Base-by-base conservation (phyloP, 2,797 vertebrate genomes). In the Balearica regulorum region DNA sequence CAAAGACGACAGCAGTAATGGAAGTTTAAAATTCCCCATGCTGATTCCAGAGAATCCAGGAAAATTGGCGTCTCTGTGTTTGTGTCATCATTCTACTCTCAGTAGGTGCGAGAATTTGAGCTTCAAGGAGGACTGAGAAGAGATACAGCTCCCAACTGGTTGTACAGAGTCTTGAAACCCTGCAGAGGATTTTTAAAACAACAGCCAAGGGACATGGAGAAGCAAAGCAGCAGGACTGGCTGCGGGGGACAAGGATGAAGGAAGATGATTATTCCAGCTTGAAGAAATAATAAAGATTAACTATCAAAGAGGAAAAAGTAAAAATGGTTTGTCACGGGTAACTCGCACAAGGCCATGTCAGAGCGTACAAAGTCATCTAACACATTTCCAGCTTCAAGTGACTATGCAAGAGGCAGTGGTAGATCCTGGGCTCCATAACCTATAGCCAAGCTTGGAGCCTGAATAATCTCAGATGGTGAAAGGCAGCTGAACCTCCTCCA, bases 171-270 rank as follows among this genome's bases (percentile, higher is more conserved):
- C 48, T 55, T 68, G 70, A 85, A 92, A 77, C 13, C 77, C 49
- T 89, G 6, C 73, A 78, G 64, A 80, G 37, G 33, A 53, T 80
- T 83, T 89, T 87, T 76, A 82, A 69, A 91, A 75, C 54, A 93
- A 62, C 57, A 96, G 90, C 55, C 76, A 83, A 62, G 39, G 65
- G 48, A 66, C 31, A 8, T 1, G 22, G 54, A 87, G 22, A 75
- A 87, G 54, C 64, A 85, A 73, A 87, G 46, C 87, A 76, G 48
- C 53, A 90, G 85, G 62, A 89, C 28, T 28, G 87, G 89, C 72
- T 49, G 37, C 53, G n/a, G 48, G 69, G 77, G 21, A 78, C 43
- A 71, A 69, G 25, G 28, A 62, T 0, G 1, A 72, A 33, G 12
- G 51, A 87, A 69, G 53, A 54, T 35, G 11, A 70, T 86, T 73